A percentile compares a stretch with the other conserved stretches of the same genome.
Evolutionary conservation across 2,888 invertebrate genomes (phyloP).

Genomic region (Eulithis testata): DNA sequence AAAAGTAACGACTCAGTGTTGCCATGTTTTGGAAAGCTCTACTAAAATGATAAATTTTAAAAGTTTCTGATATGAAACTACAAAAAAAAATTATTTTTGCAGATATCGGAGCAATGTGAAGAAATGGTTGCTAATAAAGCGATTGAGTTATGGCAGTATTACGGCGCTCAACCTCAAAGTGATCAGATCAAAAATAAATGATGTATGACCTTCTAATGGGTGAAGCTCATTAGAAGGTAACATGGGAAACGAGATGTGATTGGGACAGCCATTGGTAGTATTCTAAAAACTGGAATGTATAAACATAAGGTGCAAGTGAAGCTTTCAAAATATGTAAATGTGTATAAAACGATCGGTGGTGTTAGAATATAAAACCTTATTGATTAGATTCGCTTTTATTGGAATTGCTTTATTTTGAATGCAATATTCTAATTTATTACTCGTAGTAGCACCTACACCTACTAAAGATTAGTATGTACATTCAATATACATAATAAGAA

Average conservation of each 20-base stretch:
- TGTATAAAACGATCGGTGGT: background rate
- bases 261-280: constrained; percentile 25
- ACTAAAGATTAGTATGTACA: too few species aligned
- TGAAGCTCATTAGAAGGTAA: constrained; percentile 77
- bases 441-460: too few species aligned
- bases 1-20: constrained; percentile 10
- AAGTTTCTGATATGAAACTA: background rate
- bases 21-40: constrained; percentile 13
- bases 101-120: constrained; percentile 92
- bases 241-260: constrained; percentile 38
- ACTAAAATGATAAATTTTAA: constrained; percentile 26
- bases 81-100: constrained; percentile 31
- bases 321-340: constrained; percentile 6
- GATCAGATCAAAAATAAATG: constrained; percentile 77
- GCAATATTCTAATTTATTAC: too few species aligned
- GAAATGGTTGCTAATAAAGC: constrained; percentile 94
- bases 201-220: constrained; percentile 84
- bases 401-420: too few species aligned
- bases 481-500: too few species aligned
- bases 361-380: background rate
- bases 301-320: constrained; percentile 11
- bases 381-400: too few species aligned
- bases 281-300: background rate
- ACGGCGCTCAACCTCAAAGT: constrained; percentile 85
- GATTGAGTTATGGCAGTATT: constrained; percentile 93